Evolutionary conservation across 2,888 invertebrate species (phyloP).

Genomic region (Lomographa bimaculata): DNA sequence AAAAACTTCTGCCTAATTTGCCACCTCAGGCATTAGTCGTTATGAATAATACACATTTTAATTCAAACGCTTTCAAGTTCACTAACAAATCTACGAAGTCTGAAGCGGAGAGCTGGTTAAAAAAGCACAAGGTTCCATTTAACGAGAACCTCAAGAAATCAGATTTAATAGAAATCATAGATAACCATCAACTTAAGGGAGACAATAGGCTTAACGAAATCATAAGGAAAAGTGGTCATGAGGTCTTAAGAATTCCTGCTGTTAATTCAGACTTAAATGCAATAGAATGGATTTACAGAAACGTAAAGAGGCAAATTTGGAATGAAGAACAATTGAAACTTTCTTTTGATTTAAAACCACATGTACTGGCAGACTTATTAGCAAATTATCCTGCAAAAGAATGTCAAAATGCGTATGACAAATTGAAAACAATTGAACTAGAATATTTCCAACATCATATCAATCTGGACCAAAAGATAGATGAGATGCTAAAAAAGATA

Average conservation of each 20-base stretch:
- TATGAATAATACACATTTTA: slow-evolving; percentile 7
- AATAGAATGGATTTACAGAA: slow-evolving; percentile 3
- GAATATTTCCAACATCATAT: slow-evolving; percentile 3
- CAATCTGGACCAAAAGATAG: neutral
- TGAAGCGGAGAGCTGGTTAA: slow-evolving; percentile 6
- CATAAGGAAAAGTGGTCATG: slow-evolving; percentile 1
- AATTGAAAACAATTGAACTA: slow-evolving; percentile 1
- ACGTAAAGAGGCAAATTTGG: slow-evolving; percentile 3
- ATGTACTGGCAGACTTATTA: neutral
- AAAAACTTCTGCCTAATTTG: slow-evolving; percentile 7
- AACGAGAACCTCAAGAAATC: neutral
- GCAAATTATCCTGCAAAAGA: neutral
- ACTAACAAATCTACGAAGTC: neutral
- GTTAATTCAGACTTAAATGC: slow-evolving; percentile 9
- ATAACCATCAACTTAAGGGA: slow-evolving; percentile 1
- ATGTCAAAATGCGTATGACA: neutral
- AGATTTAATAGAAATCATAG: slow-evolving; percentile 2
- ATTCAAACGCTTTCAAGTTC: slow-evolving; percentile 3
- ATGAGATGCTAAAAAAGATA: slow-evolving; percentile 5
- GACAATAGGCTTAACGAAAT: slow-evolving; percentile 2
- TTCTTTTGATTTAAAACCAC: slow-evolving; percentile 1
- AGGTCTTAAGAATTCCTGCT: slow-evolving; percentile 10
- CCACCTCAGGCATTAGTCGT: slow-evolving; percentile 7
- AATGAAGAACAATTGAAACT: neutral
- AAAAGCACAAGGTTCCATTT: neutral